Conservation (phyloP, 1,140 invertebrate genomes). For the Drosophila paulistorum region DNA sequence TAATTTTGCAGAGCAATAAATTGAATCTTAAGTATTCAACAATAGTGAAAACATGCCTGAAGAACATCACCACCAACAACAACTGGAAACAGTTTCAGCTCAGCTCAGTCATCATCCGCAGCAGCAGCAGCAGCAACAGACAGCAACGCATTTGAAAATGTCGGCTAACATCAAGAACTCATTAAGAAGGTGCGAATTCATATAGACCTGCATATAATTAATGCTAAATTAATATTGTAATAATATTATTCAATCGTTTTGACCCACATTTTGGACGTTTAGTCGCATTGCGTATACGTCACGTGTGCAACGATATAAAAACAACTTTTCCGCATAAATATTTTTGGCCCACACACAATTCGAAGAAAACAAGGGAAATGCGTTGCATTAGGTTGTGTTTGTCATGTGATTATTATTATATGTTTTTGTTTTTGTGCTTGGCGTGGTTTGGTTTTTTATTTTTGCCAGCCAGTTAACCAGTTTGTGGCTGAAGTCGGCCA, state of each 20-base stretch:
- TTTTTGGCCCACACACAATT: constrained; percentile 31
- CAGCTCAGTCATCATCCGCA: constrained; percentile 23
- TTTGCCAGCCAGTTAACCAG: neutral
- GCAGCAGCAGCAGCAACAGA: constrained; percentile 28
- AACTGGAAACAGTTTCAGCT: neutral
- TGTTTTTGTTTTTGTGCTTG: neutral
- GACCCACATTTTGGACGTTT: constrained; percentile 54
- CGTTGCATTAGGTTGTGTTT: neutral
- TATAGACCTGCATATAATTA: constrained; percentile 10
- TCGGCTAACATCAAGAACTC: constrained; percentile 40
- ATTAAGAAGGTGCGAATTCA: constrained; percentile 58
- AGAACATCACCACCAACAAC: constrained; percentile 17
- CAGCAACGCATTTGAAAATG: constrained; percentile 12
- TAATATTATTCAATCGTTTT: constrained; percentile 30
- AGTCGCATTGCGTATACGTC: constrained; percentile 70
- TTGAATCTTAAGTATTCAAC: constrained; percentile 28
- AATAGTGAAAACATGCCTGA: constrained; percentile 49
- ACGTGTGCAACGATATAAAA: constrained; percentile 34
- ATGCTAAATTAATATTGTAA: constrained; percentile 40
- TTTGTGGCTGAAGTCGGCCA: constrained; percentile 6
- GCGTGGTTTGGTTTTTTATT: neutral
- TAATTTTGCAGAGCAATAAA: constrained; percentile 20
- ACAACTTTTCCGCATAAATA: constrained; percentile 13
- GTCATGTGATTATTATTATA: neutral
- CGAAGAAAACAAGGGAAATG: neutral